phyloP scores from a whole-genome alignment of 2,113 vertebrate genomes.

The Mormoops blainvillei region DNA sequence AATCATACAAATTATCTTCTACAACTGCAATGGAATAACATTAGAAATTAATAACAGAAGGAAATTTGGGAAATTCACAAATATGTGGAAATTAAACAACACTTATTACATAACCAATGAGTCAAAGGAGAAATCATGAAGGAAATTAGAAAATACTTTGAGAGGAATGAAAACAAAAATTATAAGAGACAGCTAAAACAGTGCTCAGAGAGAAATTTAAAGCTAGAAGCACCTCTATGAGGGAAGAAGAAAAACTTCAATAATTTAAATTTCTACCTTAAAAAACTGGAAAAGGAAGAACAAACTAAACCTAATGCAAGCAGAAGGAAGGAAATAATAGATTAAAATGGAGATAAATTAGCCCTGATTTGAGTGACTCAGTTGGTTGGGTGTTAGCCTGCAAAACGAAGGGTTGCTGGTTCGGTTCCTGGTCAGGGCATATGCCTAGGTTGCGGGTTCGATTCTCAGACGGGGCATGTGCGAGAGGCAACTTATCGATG shows the following conservation, averaged over 20 bases:
- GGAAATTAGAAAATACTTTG: not conserved
- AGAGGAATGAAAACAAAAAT: not conserved
- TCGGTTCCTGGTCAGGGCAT: not conserved
- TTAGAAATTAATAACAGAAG: not conserved
- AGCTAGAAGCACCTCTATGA: not conserved
- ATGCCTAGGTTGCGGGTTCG: not conserved
- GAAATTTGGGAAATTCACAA: not conserved
- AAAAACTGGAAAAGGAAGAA: not conserved
- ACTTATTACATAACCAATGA: not conserved
- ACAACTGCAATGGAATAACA: not conserved
- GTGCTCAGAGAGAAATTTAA: not conserved
- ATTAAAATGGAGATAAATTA: not conserved
- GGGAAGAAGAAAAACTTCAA: not conserved
- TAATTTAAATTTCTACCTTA: not conserved
- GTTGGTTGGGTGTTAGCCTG: no score
- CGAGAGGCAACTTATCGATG: not conserved
- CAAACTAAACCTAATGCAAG: not conserved
- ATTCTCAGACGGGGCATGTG: not conserved
- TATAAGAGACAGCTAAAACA: not conserved
- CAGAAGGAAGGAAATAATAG: not conserved
- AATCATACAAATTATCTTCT: not conserved
- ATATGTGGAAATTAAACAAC: not conserved
- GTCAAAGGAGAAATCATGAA: not conserved
- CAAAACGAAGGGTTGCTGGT: no score
- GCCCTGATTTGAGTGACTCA: not conserved